Evolutionary conservation across 1,140 invertebrate genomes (phyloP).

Genomic region (Acromyrmex charruanus): DNA sequence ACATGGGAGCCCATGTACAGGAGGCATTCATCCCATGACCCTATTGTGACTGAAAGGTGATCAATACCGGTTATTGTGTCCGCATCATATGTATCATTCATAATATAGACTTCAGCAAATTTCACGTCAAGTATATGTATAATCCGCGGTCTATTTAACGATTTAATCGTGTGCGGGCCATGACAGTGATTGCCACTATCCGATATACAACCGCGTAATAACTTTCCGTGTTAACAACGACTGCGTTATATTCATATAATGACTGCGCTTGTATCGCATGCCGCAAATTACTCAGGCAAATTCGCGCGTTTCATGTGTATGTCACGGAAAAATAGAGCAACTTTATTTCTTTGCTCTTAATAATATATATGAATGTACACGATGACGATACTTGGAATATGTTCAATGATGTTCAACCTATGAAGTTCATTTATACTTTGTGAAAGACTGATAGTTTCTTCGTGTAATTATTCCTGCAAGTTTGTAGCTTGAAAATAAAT

Average conservation of each 20-base stretch:
- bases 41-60: background rate
- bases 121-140: slow-evolving; percentile 6
- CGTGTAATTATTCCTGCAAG: background rate
- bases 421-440: background rate
- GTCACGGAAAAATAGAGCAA: background rate
- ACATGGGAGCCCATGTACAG: too few species aligned
- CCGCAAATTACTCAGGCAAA: background rate
- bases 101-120: slow-evolving; percentile 24
- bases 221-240: slow-evolving; percentile 19
- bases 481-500: background rate
- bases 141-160: slow-evolving; percentile 44
- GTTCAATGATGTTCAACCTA: background rate
- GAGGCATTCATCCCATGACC: too few species aligned
- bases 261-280: slow-evolving; percentile 11
- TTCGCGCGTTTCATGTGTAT: background rate
- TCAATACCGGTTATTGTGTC: background rate
- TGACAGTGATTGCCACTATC: slow-evolving; percentile 40
- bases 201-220: slow-evolving; percentile 7
- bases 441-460: background rate
- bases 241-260: slow-evolving; percentile 27
- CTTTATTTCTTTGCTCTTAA: background rate
- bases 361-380: background rate
- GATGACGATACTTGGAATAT: too few species aligned
- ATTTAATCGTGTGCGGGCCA: slow-evolving; percentile 10
- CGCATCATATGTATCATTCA: background rate